These are phyloP conservation scores for Drosophila buzzatii DNA, from an alignment of 2,888 invertebrate genomes.

Conservation along the genomic window DNA sequence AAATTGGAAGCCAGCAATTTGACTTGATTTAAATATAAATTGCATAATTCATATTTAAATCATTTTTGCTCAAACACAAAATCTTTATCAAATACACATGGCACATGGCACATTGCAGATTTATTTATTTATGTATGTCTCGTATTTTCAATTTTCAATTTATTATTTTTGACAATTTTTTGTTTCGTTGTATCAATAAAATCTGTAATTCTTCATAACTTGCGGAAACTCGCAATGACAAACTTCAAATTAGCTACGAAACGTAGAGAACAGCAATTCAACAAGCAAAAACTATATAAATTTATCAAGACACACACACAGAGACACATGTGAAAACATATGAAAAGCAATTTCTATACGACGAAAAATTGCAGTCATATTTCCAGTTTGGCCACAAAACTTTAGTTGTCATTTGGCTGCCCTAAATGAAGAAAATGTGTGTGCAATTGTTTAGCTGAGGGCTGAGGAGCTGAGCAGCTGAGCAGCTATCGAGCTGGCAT, in stretches of 20 bases:
- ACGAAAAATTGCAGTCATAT: slow-evolving; percentile 59
- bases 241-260: slow-evolving; percentile 70
- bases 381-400: slow-evolving; percentile 58
- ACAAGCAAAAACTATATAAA: slow-evolving; percentile 40
- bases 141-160: neutral
- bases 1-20: slow-evolving; percentile 16
- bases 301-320: slow-evolving; percentile 35
- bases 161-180: slow-evolving; percentile 20
- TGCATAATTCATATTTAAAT: slow-evolving; percentile 18
- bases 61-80: neutral
- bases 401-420: slow-evolving; percentile 48
- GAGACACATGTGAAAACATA: slow-evolving; percentile 12
- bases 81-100: neutral
- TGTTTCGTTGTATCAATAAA: slow-evolving; percentile 16
- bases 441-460: slow-evolving; percentile 20
- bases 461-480: no score
- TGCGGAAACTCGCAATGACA: slow-evolving; percentile 38
- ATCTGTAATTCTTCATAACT: slow-evolving; percentile 22
- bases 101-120: no score
- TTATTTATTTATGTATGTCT: slow-evolving; percentile 1
- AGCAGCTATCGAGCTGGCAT: no score
- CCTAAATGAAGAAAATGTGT: slow-evolving; percentile 25
- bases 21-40: slow-evolving; percentile 36
- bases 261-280: slow-evolving; percentile 41
- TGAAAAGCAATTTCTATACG: slow-evolving; percentile 61